A percentile compares a stretch with the other conserved stretches of the same genome.
Evolutionary conservation across 2,797 vertebrate species (phyloP).

Genomic region (Carduelis carduelis): DNA sequence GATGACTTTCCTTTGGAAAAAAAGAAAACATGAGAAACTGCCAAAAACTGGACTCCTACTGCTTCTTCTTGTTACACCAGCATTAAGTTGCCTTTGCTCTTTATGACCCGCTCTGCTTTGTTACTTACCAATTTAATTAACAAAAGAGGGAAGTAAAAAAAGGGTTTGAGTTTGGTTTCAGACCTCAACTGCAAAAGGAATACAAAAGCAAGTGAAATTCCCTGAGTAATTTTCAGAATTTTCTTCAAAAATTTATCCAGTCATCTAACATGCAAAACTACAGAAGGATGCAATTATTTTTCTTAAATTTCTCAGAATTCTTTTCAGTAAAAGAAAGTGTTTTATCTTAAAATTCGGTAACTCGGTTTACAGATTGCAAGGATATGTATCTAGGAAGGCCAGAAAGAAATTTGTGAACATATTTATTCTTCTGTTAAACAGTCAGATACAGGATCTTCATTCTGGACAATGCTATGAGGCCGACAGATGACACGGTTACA

Average conservation of each 20-base stretch:
- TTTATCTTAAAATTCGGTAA: not conserved
- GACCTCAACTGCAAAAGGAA: not conserved
- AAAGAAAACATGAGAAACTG: not conserved
- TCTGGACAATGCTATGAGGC: conserved; percentile 71
- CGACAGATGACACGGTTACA: conserved; percentile 27
- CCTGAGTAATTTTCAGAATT: not conserved
- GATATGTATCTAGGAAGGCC: not conserved
- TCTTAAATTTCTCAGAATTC: not conserved
- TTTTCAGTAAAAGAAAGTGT: not conserved
- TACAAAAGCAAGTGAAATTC: not conserved
- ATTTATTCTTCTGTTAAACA: conserved; percentile 35
- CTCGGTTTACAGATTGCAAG: not conserved
- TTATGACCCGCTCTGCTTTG: not conserved
- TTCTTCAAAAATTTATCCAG: not conserved
- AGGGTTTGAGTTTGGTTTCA: not conserved
- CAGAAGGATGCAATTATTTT: not conserved
- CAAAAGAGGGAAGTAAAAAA: not conserved
- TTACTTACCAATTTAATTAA: not conserved
- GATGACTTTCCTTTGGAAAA: not conserved
- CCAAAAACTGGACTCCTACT: fast-evolving
- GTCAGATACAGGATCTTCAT: conserved; percentile 73
- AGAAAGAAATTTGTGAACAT: not conserved
- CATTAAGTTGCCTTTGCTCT: not conserved
- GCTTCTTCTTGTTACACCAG: not conserved
- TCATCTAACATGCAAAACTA: not conserved